A percentile compares a stretch with the other conserved stretches of the same genome.
phyloP scores from a whole-genome alignment of 2,797 vertebrate species.

The Crax fasciolata region DNA sequence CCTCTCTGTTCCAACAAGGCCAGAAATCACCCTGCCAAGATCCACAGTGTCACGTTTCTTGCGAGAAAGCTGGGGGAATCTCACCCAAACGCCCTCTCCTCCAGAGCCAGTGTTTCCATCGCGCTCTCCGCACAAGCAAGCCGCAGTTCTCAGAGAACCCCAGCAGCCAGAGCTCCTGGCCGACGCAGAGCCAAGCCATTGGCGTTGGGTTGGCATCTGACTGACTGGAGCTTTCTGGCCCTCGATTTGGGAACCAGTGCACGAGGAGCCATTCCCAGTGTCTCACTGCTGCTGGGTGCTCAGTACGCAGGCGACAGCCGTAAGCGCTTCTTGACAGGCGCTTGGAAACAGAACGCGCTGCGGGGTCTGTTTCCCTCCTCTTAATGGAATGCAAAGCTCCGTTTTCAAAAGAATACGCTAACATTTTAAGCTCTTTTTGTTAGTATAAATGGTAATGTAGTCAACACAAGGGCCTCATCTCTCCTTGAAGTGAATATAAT shows the following conservation, averaged over 20 bases:
- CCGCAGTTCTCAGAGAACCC: neutral
- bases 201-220: neutral
- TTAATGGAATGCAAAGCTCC: constrained; percentile 77
- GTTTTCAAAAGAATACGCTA: constrained; percentile 63
- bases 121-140: fast-evolving
- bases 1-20: neutral
- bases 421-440: constrained; percentile 68
- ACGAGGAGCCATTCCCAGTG: neutral
- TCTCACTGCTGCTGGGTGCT: constrained; percentile 56
- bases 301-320: constrained; percentile 52
- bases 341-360: constrained; percentile 49
- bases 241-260: constrained; percentile 9
- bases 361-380: constrained; percentile 68
- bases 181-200: fast-evolving
- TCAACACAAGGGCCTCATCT: constrained; percentile 74
- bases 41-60: neutral
- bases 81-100: neutral
- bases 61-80: neutral
- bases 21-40: neutral
- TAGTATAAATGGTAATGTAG: constrained; percentile 70
- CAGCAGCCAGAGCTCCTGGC: fast-evolving
- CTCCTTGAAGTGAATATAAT: constrained; percentile 69
- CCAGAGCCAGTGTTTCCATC: fast-evolving
- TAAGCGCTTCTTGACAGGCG: constrained; percentile 69
- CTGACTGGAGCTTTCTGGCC: neutral